Evolutionary conservation across 2,797 vertebrate genomes (phyloP).

Genomic region (Phoxinus dragarum): DNA sequence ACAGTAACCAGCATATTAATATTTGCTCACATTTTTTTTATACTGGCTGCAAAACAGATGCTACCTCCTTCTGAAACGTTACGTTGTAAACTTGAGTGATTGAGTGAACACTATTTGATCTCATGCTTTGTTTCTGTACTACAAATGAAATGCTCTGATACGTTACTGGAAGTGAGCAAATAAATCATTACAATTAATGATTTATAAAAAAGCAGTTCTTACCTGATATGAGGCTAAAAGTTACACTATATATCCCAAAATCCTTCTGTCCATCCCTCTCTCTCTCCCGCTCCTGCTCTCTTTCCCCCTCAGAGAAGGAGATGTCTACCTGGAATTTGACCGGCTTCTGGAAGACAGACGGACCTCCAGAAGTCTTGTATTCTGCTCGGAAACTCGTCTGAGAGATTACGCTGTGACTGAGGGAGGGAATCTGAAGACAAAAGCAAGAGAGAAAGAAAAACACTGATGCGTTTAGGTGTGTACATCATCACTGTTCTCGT

Average conservation of each 20-base stretch:
- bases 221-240: conserved; percentile 93
- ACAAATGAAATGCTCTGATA: not conserved
- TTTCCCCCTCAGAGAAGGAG: conserved; percentile 71
- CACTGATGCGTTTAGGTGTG: too few relatives aligned
- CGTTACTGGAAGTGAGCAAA: not conserved
- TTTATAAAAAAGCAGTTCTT: conserved; percentile 13
- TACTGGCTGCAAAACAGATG: too few relatives aligned
- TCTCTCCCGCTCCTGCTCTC: conserved; percentile 52
- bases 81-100: not conserved
- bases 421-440: conserved; percentile 67
- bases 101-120: not conserved
- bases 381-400: conserved; percentile 68
- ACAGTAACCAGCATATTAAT: not conserved
- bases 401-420: conserved; percentile 57
- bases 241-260: conserved; percentile 92
- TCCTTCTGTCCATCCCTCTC: conserved; percentile 69
- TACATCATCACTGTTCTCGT: not conserved
- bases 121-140: not conserved
- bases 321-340: conserved; percentile 84
- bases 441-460: not conserved
- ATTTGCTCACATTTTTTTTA: too few relatives aligned
- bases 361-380: conserved; percentile 72
- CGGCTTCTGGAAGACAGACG: conserved; percentile 88
- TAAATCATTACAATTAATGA: not conserved
- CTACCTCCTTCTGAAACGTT: not conserved